These are phyloP conservation scores for Grammomys surdaster DNA, from an alignment of 2,113 vertebrate genomes.

Conservation along the genomic window DNA sequence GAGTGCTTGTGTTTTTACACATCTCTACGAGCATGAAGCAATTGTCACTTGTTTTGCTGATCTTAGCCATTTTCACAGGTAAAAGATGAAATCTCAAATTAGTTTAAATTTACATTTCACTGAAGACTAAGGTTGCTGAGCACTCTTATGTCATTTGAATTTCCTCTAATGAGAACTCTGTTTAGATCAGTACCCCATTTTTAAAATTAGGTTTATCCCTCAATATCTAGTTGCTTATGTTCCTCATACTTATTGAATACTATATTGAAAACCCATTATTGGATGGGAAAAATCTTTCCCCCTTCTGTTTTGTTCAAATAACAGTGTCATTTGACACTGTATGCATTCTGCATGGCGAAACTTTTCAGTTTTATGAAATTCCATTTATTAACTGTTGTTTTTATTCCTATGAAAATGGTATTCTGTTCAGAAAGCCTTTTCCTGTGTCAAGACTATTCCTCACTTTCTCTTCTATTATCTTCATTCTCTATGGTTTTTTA, in stretches of 20 bases:
- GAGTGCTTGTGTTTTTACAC: neutral
- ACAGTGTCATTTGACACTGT: neutral
- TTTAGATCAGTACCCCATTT: neutral
- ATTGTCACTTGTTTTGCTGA: neutral
- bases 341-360: neutral
- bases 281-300: neutral
- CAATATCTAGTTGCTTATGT: neutral
- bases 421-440: neutral
- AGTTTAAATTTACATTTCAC: neutral
- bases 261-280: too few species aligned
- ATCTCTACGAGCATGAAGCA: neutral
- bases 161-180: neutral
- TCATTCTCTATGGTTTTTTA: neutral
- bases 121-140: neutral
- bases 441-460: neutral
- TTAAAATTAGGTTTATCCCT: neutral
- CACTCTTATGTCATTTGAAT: neutral
- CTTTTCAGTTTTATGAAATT: neutral
- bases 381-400: neutral
- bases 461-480: neutral
- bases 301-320: too few species aligned
- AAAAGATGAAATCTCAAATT: neutral
- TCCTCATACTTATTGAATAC: neutral
- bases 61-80: neutral
- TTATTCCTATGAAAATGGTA: neutral